Conservation (phyloP, 2,113 vertebrate species). For the Mus pahari region DNA sequence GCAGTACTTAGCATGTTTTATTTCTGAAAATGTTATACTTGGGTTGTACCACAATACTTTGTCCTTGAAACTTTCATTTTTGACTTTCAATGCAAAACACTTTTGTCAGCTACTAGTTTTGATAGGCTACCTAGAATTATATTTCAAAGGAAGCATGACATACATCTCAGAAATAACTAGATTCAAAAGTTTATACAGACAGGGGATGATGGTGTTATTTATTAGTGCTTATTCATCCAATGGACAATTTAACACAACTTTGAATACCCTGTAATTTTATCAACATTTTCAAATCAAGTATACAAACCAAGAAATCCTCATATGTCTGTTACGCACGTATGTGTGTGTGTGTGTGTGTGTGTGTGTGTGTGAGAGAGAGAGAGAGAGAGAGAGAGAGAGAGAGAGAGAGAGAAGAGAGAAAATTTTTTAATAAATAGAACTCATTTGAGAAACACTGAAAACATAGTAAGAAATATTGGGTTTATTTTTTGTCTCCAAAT, state of each 20-base stretch:
- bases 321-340: no score
- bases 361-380: no score
- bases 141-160: background rate
- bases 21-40: background rate
- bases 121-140: background rate
- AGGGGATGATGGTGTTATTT: background rate
- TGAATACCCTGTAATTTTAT: background rate
- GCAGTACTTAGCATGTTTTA: background rate
- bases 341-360: no score
- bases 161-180: background rate
- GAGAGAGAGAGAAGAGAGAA: background rate
- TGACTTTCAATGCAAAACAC: background rate
- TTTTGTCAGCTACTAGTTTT: background rate
- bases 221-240: background rate
- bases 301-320: background rate
- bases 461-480: background rate
- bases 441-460: background rate
- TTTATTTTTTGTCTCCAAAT: background rate
- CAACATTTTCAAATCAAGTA: constrained; percentile 13
- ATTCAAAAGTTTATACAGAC: rapidly evolving
- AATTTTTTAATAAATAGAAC: background rate
- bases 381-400: background rate
- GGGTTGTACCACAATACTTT: background rate
- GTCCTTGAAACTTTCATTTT: background rate
- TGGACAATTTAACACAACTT: background rate